Evolutionary conservation across 2,888 invertebrate genomes (phyloP).

Genomic region (Tortrix viridana): DNA sequence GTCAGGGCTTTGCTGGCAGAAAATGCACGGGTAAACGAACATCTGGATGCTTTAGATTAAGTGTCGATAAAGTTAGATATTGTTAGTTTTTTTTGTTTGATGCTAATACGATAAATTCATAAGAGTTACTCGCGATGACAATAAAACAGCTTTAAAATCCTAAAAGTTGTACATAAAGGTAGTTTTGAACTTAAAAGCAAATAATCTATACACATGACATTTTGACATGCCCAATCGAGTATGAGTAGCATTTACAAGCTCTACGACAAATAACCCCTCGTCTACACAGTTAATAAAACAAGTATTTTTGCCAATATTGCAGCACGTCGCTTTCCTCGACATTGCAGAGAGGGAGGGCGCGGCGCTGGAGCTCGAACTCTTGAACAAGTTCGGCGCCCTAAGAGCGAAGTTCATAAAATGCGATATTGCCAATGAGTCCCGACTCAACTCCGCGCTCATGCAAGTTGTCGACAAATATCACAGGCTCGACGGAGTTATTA

Average conservation of each 20-base stretch:
- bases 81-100: too few species aligned
- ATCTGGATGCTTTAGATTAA: neutral
- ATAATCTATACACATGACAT: neutral
- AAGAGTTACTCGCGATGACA: too few species aligned
- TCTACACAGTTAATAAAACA: constrained; percentile 22
- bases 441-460: constrained; percentile 63
- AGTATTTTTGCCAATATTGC: constrained; percentile 46
- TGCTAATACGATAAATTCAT: too few species aligned
- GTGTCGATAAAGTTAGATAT: neutral
- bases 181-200: too few species aligned
- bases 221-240: neutral
- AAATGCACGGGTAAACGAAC: constrained; percentile 64
- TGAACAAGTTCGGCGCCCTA: constrained; percentile 68
- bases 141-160: too few species aligned
- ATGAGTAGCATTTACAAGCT: constrained; percentile 1
- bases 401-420: constrained; percentile 77
- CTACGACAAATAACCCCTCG: neutral
- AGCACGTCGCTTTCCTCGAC: constrained; percentile 76
- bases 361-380: constrained; percentile 62
- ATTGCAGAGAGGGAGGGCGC: constrained; percentile 65
- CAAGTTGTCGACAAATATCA: constrained; percentile 70
- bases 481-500: constrained; percentile 69
- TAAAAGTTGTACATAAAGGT: too few species aligned
- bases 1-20: constrained; percentile 60
- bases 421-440: constrained; percentile 65